Conservation (phyloP, 2,113 vertebrate species). For the Nothocercus julius region DNA sequence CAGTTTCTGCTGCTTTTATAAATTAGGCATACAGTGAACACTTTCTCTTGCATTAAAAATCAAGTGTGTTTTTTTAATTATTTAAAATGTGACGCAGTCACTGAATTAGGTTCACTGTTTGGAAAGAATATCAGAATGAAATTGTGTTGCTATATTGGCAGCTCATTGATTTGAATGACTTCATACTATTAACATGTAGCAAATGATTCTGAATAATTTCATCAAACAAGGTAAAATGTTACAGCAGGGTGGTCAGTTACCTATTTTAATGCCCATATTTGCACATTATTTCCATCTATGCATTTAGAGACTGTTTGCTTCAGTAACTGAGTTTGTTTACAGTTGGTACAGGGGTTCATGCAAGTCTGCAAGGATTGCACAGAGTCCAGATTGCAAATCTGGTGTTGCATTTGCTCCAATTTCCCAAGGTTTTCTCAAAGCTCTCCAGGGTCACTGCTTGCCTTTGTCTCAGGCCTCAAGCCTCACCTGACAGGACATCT, state of each 20-base stretch:
- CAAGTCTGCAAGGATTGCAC: neutral
- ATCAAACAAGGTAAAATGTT: constrained; percentile 44
- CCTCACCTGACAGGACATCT: neutral
- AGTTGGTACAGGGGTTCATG: neutral
- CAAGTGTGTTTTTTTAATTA: constrained; percentile 57
- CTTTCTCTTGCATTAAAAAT: constrained; percentile 71
- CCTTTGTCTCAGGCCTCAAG: neutral
- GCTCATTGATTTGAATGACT: constrained; percentile 43
- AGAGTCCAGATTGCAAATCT: constrained; percentile 33
- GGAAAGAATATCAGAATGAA: constrained; percentile 47
- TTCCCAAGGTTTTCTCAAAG: constrained; percentile 6
- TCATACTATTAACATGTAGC: neutral
- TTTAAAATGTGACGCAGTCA: constrained; percentile 42
- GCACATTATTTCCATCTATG: constrained; percentile 80
- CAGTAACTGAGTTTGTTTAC: constrained; percentile 53
- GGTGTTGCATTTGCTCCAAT: constrained; percentile 3
- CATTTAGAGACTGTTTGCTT: constrained; percentile 68
- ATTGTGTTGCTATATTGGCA: constrained; percentile 18
- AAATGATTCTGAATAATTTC: constrained; percentile 43
- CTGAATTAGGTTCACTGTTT: constrained; percentile 54
- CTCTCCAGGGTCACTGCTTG: neutral
- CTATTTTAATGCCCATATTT: constrained; percentile 65
- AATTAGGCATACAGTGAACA: constrained; percentile 2
- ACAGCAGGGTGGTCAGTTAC: constrained; percentile 42
- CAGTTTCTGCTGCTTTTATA: constrained; percentile 35